Conservation (phyloP, 2,888 invertebrate species). For the Tipula confusa region DNA sequence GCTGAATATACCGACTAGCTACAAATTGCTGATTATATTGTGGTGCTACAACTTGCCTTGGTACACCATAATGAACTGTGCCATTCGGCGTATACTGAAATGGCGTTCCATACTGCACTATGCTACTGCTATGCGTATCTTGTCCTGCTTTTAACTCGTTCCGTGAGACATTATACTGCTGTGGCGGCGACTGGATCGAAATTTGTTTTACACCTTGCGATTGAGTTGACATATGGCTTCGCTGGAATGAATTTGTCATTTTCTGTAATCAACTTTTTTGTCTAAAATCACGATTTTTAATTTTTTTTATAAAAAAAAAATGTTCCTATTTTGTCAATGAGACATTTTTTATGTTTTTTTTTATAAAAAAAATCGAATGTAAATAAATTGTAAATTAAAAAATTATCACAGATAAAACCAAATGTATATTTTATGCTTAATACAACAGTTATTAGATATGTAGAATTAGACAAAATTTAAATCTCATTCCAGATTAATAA, state of each 20-base stretch:
- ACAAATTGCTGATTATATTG: neutral
- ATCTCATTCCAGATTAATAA: neutral
- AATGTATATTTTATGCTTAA: neutral
- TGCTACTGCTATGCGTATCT: neutral
- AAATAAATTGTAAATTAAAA: neutral
- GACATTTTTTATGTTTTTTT: neutral
- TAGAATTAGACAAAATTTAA: neutral
- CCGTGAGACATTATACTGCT: neutral
- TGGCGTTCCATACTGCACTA: neutral
- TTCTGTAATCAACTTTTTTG: neutral
- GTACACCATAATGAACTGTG: neutral
- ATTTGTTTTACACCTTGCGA: neutral
- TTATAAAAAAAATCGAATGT: neutral
- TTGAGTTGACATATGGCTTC: constrained; percentile 16
- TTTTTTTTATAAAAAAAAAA: neutral
- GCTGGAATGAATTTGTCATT: constrained; percentile 15
- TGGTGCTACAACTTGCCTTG: neutral
- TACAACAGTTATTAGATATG: constrained; percentile 3
- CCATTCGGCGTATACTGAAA: neutral
- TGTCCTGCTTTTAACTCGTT: neutral
- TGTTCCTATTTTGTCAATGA: constrained; percentile 3
- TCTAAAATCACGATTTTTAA: neutral
- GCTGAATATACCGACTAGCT: neutral
- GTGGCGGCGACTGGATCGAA: neutral
- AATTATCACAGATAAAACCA: neutral